Evolutionary conservation across 2,797 vertebrate genomes (phyloP).

Genomic region (Falco berigora): DNA sequence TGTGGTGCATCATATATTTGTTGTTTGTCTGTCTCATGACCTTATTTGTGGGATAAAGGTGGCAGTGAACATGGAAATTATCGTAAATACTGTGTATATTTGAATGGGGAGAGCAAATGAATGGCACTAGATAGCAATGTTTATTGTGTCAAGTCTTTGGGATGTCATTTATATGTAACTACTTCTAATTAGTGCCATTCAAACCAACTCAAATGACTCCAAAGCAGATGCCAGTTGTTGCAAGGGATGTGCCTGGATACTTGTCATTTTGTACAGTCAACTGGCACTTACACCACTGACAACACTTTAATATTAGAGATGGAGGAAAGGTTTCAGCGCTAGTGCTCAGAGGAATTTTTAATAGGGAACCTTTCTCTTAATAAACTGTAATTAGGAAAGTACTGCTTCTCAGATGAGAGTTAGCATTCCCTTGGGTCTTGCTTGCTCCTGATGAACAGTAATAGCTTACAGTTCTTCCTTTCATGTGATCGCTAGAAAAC

Average conservation of each 20-base stretch:
- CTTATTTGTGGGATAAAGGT: constrained; percentile 64
- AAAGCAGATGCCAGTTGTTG: constrained; percentile 62
- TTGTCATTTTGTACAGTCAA: constrained; percentile 44
- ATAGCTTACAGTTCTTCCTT: not conserved
- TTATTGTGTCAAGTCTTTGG: constrained; percentile 65
- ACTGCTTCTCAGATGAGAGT: not conserved
- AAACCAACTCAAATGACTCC: constrained; percentile 58
- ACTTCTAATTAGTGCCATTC: constrained; percentile 68
- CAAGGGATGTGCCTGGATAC: constrained; percentile 45
- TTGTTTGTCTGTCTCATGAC: constrained; percentile 50
- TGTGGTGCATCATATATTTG: constrained; percentile 20
- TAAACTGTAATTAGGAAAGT: not conserved
- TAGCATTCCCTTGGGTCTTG: not conserved
- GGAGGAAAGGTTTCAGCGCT: not conserved
- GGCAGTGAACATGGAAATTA: constrained; percentile 52
- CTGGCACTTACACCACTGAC: not conserved
- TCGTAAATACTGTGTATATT: constrained; percentile 48
- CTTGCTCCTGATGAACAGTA: not conserved
- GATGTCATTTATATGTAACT: constrained; percentile 66
- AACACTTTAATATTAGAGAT: not conserved
- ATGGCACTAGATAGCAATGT: constrained; percentile 58
- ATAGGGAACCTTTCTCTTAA: not conserved
- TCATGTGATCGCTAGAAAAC: not conserved
- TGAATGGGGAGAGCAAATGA: constrained; percentile 60
- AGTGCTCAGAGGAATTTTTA: not conserved